Conservation (phyloP, 2,797 vertebrate species). For the Ptychadena robeensis region DNA sequence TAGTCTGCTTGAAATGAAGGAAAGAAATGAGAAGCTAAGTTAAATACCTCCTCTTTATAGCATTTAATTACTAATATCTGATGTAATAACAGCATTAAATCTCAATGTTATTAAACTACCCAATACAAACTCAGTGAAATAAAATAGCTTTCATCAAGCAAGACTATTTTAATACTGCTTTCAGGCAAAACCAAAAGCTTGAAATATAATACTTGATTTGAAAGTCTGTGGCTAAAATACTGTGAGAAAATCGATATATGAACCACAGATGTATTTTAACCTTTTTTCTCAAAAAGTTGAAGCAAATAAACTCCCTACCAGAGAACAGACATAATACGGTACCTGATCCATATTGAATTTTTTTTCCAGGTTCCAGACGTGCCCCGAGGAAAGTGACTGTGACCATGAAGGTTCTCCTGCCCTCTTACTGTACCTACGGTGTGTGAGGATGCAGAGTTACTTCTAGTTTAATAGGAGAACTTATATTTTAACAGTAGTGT, state of each 20-base stretch:
- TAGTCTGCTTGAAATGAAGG: not conserved
- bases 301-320: too few relatives aligned
- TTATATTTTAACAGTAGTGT: too few relatives aligned
- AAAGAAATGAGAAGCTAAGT: not conserved
- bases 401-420: too few relatives aligned
- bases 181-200: not conserved
- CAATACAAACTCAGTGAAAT: not conserved
- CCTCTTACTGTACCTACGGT: too few relatives aligned
- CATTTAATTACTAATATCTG: slow-evolving; percentile 1
- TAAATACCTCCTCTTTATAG: not conserved
- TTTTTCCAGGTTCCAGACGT: too few relatives aligned
- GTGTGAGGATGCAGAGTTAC: too few relatives aligned
- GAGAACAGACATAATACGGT: too few relatives aligned
- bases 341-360: too few relatives aligned
- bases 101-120: not conserved
- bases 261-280: too few relatives aligned
- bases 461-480: too few relatives aligned
- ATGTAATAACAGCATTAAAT: not conserved
- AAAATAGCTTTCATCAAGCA: not conserved
- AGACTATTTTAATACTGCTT: not conserved
- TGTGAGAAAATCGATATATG: not conserved
- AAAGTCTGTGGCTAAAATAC: not conserved
- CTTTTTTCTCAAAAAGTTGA: too few relatives aligned
- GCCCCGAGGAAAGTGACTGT: too few relatives aligned
- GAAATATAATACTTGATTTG: not conserved